Evolutionary conservation across 2,888 invertebrate species (phyloP).

Genomic region (Kuschelorhynchus macadamiae): DNA sequence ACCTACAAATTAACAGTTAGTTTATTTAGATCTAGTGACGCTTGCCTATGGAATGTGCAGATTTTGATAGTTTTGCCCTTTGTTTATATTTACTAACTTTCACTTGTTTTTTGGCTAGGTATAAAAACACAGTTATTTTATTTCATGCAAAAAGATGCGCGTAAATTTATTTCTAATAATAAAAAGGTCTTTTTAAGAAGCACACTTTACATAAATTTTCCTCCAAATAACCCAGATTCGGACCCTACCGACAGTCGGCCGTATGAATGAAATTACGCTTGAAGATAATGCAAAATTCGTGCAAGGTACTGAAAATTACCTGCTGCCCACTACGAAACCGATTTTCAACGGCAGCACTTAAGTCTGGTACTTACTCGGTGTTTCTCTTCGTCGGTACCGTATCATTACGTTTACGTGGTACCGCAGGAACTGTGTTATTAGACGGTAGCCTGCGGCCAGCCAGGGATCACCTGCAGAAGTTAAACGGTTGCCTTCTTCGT

Average conservation of each 20-base stretch:
- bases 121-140: too few species aligned
- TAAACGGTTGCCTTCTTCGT: slow-evolving; percentile 42
- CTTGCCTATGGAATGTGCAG: too few species aligned
- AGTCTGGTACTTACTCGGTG: slow-evolving; percentile 40
- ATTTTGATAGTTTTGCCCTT: too few species aligned
- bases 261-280: slow-evolving; percentile 29
- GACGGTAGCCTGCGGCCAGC: slow-evolving; percentile 45
- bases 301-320: slow-evolving; percentile 36
- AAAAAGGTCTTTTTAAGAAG: too few species aligned
- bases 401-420: slow-evolving; percentile 46
- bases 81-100: too few species aligned
- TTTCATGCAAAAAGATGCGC: too few species aligned
- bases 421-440: slow-evolving; percentile 44
- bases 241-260: background rate
- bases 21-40: too few species aligned
- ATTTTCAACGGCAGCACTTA: slow-evolving; percentile 41
- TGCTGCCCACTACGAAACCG: slow-evolving; percentile 40
- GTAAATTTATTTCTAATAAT: too few species aligned
- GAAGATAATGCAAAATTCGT: slow-evolving; percentile 38
- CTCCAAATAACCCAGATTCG: slow-evolving; percentile 23
- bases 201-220: background rate
- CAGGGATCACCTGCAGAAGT: slow-evolving; percentile 48
- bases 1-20: too few species aligned
- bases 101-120: too few species aligned
- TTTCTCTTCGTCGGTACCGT: slow-evolving; percentile 34